Evolutionary conservation across 2,113 vertebrate species (phyloP), one percentile per base, ranked within the genome.

Genomic region (Malurus cyaneus): DNA sequence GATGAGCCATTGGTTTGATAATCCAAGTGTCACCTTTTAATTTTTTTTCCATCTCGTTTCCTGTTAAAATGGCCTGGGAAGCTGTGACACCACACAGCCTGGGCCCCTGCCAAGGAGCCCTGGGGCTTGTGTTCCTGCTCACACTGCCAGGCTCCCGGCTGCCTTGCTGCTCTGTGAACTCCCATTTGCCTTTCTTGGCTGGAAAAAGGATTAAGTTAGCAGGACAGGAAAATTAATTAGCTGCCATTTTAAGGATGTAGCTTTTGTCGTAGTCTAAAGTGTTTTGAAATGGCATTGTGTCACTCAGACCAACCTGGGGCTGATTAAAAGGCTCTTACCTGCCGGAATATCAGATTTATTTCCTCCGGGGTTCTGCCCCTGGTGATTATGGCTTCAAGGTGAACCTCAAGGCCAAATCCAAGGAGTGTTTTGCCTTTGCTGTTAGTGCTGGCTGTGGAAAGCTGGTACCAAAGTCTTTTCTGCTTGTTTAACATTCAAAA

Each of bases 141-240:
- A 0, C 0, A 8, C 93, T 93, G 81, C 92, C 90, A 88, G 81
- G 76, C 93, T 91, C 80, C 64, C 0, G 39, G 74, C 94, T 80
- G 84, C 85, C 53, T 71, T 3, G 1, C 71, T 60, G 88, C 90
- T 57, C 11, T 28, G 2, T 81, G 49, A 92, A 54, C 80, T 94
- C 93, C 84, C n/a, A 18, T 66, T 95, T 91, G 94, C 94, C 89
- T 94, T 89, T 76, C 91, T 85, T 87, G 91, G 94, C 92, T 95
- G 95, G 53, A 76, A 91, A 92, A 89, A 81, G 62, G 86, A 91
- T 92, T 79, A 85, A 93, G 93, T 92, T 93, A 87, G 77, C 91
- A 87, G 93, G 86, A 91, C 87, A 72, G 91, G 87, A 92, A 92
- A 97, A 92, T 86, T 81, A 93, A 94, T 93, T 89, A 69, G 84